Percentiles rank a stretch among this genome's conserved stretches.
Conservation (phyloP, 2,888 invertebrate genomes). For the Protodeltote pygarga region DNA sequence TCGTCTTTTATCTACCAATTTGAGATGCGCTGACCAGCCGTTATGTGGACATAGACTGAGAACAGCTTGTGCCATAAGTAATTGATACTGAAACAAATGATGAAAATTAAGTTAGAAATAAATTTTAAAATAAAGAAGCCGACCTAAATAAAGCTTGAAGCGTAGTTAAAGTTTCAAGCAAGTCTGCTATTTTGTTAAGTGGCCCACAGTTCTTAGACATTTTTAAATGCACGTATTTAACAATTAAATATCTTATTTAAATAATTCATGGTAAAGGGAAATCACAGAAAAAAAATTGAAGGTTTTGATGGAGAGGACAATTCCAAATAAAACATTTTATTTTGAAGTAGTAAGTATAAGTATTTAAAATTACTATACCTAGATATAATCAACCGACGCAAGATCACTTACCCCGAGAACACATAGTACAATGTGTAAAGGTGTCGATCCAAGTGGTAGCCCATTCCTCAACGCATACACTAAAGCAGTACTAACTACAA, state of each 20-base stretch:
- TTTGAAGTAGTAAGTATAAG: too few relatives aligned
- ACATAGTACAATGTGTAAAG: conserved; percentile 69
- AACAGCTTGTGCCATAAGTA: conserved; percentile 76
- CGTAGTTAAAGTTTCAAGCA: too few relatives aligned
- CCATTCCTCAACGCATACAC: conserved; percentile 62
- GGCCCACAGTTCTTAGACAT: too few relatives aligned
- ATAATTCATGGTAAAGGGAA: too few relatives aligned
- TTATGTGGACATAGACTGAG: conserved; percentile 67
- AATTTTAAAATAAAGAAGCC: background rate
- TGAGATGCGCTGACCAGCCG: conserved; percentile 70
- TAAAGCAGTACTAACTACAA: conserved; percentile 59
- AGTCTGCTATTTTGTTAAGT: too few relatives aligned
- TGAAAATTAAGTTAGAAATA: background rate
- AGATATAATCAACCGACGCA: background rate
- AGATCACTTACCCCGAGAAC: conserved; percentile 73
- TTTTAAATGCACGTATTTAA: too few relatives aligned
- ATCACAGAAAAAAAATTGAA: too few relatives aligned
- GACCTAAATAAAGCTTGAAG: too few relatives aligned
- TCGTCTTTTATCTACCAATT: conserved; percentile 66
- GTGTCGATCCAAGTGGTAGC: conserved; percentile 58
- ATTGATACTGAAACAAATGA: conserved; percentile 64
- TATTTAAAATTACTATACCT: too few relatives aligned
- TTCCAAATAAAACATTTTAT: too few relatives aligned
- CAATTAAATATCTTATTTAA: too few relatives aligned
- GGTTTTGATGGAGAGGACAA: too few relatives aligned